A percentile compares a stretch with the other conserved stretches of the same genome.
These are phyloP conservation scores for Micropterix aruncella DNA, from an alignment of 2,888 invertebrate species.

Conservation along the genomic window DNA sequence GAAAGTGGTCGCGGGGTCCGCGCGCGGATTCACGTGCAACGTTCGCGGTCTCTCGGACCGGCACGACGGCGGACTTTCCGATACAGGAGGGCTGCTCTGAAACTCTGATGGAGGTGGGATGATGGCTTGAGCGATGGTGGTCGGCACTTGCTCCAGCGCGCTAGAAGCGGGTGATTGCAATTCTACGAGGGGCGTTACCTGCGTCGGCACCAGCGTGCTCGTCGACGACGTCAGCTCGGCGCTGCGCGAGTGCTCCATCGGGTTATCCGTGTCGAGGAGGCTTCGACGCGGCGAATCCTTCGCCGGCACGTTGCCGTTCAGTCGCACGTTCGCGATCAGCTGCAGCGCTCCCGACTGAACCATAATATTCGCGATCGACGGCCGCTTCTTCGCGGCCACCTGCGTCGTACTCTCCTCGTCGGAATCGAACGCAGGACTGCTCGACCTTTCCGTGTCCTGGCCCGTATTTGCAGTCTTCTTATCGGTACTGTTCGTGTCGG, in stretches of 20 bases:
- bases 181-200: slow-evolving; percentile 22
- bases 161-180: slow-evolving; percentile 25
- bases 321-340: slow-evolving; percentile 36
- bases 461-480: slow-evolving; percentile 26
- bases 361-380: slow-evolving; percentile 53
- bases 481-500: slow-evolving; percentile 31
- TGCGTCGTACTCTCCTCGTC: slow-evolving; percentile 75
- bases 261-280: slow-evolving; percentile 45
- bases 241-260: slow-evolving; percentile 20
- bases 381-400: slow-evolving; percentile 41
- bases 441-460: slow-evolving; percentile 62
- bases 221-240: slow-evolving; percentile 4
- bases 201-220: slow-evolving; percentile 19
- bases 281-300: slow-evolving; percentile 36
- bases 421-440: slow-evolving; percentile 88
- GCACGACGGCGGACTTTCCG: slow-evolving; percentile 47
- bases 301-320: slow-evolving; percentile 38
- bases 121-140: slow-evolving; percentile 49
- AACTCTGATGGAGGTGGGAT: slow-evolving; percentile 64
- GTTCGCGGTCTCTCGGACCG: slow-evolving; percentile 40
- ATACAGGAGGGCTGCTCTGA: slow-evolving; percentile 49
- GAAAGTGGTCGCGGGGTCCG: slow-evolving; percentile 47
- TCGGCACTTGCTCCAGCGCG: slow-evolving; percentile 29
- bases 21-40: slow-evolving; percentile 33
- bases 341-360: slow-evolving; percentile 48